These are phyloP conservation scores for Saguinus imperator DNA, from an alignment of 2,113 vertebrate genomes.

Conservation along the genomic window DNA sequence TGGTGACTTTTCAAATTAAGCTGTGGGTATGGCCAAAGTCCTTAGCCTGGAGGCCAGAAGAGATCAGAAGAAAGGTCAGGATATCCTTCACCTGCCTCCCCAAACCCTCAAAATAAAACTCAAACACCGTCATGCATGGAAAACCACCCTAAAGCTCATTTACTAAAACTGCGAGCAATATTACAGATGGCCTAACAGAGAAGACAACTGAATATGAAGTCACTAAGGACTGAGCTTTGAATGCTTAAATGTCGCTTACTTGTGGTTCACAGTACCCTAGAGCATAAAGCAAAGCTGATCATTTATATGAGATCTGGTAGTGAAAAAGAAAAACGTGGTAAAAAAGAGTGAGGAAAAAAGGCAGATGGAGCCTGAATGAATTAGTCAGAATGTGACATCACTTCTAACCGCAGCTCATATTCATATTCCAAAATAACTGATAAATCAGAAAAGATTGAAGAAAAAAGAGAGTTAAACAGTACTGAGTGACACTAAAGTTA, in stretches of 20 bases:
- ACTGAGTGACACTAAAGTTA: slow-evolving; percentile 1
- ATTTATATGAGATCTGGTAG: not conserved
- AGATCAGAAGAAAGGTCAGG: not conserved
- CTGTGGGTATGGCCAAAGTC: not conserved
- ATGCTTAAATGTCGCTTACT: not conserved
- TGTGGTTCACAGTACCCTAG: not conserved
- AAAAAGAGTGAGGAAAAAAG: not conserved
- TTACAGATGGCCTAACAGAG: not conserved
- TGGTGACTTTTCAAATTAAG: not conserved
- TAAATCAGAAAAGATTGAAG: not conserved
- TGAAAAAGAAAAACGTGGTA: not conserved
- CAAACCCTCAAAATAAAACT: not conserved
- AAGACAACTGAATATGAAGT: not conserved
- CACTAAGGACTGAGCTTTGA: not conserved
- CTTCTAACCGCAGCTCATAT: not conserved
- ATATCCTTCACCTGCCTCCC: not conserved
- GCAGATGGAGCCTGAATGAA: not conserved
- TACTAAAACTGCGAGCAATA: not conserved
- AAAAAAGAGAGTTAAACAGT: not conserved
- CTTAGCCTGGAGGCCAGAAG: not conserved
- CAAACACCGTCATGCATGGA: not conserved
- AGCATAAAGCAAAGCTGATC: not conserved
- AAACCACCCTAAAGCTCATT: not conserved
- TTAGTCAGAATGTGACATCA: not conserved
- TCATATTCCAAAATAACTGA: not conserved